A percentile compares a stretch with the other conserved stretches of the same genome.
Conservation (phyloP, 2,797 vertebrate species). For the Neosalanx taihuensis region DNA sequence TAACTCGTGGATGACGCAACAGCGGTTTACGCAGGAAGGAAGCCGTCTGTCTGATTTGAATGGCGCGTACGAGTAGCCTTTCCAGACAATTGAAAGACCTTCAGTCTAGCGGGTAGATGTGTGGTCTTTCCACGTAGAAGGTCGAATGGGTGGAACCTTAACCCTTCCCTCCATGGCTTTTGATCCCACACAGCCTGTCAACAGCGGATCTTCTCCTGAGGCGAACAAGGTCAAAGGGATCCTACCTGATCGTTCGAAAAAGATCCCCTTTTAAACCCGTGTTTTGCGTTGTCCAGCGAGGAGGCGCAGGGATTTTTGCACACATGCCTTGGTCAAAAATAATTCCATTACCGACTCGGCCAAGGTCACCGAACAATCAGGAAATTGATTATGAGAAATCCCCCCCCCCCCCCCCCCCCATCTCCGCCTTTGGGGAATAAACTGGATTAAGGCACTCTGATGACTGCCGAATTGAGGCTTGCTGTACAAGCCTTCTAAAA, state of each 20-base stretch:
- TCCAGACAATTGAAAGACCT: neutral
- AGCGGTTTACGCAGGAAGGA: neutral
- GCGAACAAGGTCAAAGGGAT: neutral
- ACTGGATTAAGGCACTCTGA: constrained; percentile 68
- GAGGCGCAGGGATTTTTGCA: constrained; percentile 30
- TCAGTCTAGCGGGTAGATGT: neutral
- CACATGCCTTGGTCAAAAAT: constrained; percentile 45
- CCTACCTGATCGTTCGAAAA: neutral
- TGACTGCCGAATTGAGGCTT: constrained; percentile 51
- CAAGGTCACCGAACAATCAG: constrained; percentile 72
- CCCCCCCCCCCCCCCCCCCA: constrained; percentile 44
- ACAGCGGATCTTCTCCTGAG: neutral
- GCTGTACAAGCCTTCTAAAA: constrained; percentile 52
- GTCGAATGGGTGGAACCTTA: neutral
- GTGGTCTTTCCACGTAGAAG: neutral
- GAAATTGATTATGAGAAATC: constrained; percentile 63
- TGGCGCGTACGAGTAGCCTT: neutral
- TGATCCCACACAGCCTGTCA: neutral
- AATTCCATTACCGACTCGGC: constrained; percentile 64
- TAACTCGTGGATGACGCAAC: neutral
- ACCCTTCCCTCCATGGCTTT: neutral
- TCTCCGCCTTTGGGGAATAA: constrained; percentile 62
- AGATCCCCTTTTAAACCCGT: neutral
- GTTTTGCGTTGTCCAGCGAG: neutral
- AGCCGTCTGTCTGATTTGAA: neutral